Conservation (phyloP, 1,140 invertebrate species). For the Colletes latitarsis region DNA sequence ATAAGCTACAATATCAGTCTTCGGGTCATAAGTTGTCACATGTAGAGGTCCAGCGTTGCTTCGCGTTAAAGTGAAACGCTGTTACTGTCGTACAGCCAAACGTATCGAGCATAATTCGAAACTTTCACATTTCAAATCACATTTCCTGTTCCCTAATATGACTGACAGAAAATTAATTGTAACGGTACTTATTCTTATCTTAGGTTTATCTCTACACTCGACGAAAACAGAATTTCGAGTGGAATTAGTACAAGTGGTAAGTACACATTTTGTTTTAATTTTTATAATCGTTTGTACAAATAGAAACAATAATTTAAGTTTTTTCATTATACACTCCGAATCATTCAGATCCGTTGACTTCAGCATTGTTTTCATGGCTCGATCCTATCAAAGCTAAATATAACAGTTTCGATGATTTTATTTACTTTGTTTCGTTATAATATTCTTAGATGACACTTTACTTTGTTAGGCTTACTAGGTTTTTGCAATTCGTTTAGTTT, state of each 20-base stretch:
- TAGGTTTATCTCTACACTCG: constrained; percentile 17
- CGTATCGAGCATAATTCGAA: not conserved
- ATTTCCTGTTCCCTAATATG: not conserved
- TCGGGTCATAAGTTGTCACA: not conserved
- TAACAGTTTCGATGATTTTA: too few relatives aligned
- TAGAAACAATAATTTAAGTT: too few relatives aligned
- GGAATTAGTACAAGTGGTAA: constrained; percentile 58
- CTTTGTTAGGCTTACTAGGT: too few relatives aligned
- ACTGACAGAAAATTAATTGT: not conserved
- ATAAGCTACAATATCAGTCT: not conserved
- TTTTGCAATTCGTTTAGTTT: too few relatives aligned
- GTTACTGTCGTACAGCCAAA: not conserved
- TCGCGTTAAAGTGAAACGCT: constrained; percentile 4
- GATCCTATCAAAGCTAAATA: too few relatives aligned
- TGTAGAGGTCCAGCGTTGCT: not conserved
- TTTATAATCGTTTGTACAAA: not conserved
- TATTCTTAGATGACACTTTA: too few relatives aligned
- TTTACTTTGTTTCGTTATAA: too few relatives aligned
- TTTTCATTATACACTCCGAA: too few relatives aligned
- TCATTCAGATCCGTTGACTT: too few relatives aligned
- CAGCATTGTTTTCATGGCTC: too few relatives aligned
- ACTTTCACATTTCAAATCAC: not conserved
- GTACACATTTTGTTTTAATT: constrained; percentile 3
- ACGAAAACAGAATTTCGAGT: constrained; percentile 17
- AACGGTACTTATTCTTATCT: not conserved